Base-by-base conservation (phyloP, 2,113 vertebrate species). In the Edolisoma coerulescens region DNA sequence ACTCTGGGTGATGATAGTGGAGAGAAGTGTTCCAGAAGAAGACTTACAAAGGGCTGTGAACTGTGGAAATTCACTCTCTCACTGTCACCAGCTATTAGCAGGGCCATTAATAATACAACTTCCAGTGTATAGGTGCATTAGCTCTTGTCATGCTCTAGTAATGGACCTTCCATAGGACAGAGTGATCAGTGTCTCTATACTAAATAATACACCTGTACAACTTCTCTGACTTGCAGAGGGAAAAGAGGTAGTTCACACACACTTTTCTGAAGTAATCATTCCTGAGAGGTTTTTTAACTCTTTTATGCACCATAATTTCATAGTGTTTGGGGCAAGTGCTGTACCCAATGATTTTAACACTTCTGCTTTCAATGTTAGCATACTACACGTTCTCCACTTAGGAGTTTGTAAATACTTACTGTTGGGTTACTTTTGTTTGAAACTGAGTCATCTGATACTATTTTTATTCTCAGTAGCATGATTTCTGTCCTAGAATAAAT, bases 21-120 rank as follows among this genome's bases (percentile, higher is more conserved):
- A 97, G 76, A 96, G 96, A 97, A 96, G 95, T 93, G 30, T 94
- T 97, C 92, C 96, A 97, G 96, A 93, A 95, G 89, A 89, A 80
- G 86, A 54, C 87, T 93, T 87, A 81, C 88, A 96, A 95, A 91
- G 74, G 96, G 93, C 90, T 91, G 76, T 97, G 95, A 97, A 97
- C 95, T 96, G 90, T 93, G 93, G 94, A 96, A 96, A 84, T 97
- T 94, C 90, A 95, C 73, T 95, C 90, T 96, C 89, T 86, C 73
- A 52, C 84, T 97, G 97, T 97, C 97, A 96, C 65, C 96, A 94
- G 70, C 87, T 94, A 82, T 96, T 96, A 96, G 87, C 53, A 44
- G 41, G 56, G 56, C 39, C 94, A 95, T 97, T 94, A 96, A 97
- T 97, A 96, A 96, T 42, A 87, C 35, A 91, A 13, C 52, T 84